These are phyloP conservation scores for Nothoprocta pentlandii DNA, from an alignment of 2,113 vertebrate species.

Conservation along the genomic window DNA sequence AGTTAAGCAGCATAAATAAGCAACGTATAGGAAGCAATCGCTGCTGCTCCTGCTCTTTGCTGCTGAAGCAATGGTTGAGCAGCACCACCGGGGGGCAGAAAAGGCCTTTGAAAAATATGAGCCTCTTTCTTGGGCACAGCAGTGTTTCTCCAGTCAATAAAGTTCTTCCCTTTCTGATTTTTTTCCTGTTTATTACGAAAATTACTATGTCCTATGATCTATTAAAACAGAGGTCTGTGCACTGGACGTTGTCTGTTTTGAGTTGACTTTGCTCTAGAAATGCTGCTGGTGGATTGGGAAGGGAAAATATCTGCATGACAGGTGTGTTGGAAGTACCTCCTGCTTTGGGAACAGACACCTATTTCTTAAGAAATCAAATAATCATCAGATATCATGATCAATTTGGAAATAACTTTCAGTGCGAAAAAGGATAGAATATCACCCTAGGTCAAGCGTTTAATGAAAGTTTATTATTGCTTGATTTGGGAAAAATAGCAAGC, in stretches of 20 bases:
- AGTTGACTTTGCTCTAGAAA: neutral
- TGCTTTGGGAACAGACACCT: neutral
- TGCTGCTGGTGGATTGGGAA: neutral
- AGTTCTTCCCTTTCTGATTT: neutral
- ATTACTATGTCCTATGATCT: neutral
- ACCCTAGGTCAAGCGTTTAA: fast-evolving
- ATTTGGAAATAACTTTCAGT: neutral
- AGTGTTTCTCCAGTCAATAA: fast-evolving
- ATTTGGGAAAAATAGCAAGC: neutral
- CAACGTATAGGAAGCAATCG: neutral
- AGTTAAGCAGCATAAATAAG: neutral
- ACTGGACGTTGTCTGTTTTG: neutral
- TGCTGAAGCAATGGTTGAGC: neutral
- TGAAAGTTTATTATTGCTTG: fast-evolving
- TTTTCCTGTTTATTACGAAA: neutral
- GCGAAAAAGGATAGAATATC: neutral
- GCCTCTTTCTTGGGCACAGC: fast-evolving
- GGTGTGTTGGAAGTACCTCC: neutral
- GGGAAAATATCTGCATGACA: fast-evolving
- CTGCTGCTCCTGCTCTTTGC: neutral
- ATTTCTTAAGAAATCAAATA: neutral
- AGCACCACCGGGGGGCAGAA: conserved; percentile 79
- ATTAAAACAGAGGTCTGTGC: neutral
- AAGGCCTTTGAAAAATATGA: conserved; percentile 54
- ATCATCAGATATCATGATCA: neutral